Evolutionary conservation across 2,888 invertebrate genomes (phyloP).

Genomic region (Apamea crenata): DNA sequence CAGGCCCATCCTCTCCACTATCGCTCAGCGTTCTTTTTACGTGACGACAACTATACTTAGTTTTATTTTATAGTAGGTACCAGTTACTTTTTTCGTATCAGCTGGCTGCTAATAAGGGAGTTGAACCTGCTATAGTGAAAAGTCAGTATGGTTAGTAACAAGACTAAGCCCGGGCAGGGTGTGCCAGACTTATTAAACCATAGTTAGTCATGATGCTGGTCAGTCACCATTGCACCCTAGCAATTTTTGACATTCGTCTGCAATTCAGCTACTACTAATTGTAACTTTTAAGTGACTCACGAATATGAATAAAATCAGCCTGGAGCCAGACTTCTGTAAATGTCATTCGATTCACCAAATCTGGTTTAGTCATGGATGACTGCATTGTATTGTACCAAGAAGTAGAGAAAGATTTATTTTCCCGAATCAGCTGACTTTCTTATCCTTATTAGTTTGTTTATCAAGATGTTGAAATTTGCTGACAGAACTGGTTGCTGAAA

Average conservation of each 20-base stretch:
- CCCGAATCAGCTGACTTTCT: constrained; percentile 34
- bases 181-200: neutral
- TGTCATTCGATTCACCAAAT: constrained; percentile 12
- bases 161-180: no score
- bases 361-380: constrained; percentile 19
- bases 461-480: constrained; percentile 25
- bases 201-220: neutral
- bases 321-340: constrained; percentile 12
- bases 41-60: no score
- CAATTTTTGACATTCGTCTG: neutral
- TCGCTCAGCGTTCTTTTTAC: no score
- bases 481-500: constrained; percentile 35
- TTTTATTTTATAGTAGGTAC: no score
- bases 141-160: neutral
- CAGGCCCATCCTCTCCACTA: no score
- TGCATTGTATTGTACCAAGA: constrained; percentile 8
- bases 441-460: constrained; percentile 22
- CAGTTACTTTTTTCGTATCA: neutral
- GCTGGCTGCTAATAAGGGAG: neutral
- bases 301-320: constrained; percentile 1
- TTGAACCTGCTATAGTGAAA: no score
- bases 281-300: constrained; percentile 7
- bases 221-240: no score
- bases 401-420: constrained; percentile 7
- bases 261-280: no score